These are phyloP conservation scores for Torymus tubicola DNA, from an alignment of 2,888 invertebrate genomes.

Conservation along the genomic window DNA sequence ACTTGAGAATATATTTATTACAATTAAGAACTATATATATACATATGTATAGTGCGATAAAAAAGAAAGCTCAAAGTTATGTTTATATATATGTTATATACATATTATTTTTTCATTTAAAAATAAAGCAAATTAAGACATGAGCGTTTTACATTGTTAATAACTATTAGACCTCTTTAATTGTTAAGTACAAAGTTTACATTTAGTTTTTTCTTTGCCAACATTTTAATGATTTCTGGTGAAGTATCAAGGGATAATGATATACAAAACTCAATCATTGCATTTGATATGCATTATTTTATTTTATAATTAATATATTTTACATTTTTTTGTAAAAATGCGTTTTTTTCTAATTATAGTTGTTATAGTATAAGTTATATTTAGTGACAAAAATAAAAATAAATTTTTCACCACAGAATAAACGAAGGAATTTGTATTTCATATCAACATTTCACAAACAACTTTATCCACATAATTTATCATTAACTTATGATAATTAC, in stretches of 20 bases:
- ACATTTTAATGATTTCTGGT: neutral
- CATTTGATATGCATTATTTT: constrained; percentile 35
- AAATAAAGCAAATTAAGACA: too few species aligned
- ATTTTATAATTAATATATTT: constrained; percentile 36
- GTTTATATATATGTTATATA: too few species aligned
- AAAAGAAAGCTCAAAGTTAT: constrained; percentile 7
- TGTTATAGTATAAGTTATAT: constrained; percentile 21
- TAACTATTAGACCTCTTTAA: too few species aligned
- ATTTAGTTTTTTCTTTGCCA: neutral
- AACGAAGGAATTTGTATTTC: too few species aligned
- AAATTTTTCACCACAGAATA: constrained; percentile 5
- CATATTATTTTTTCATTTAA: too few species aligned
- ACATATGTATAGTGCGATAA: constrained; percentile 8
- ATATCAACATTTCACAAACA: neutral
- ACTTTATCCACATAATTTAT: neutral
- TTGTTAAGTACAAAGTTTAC: neutral
- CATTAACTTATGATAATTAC: constrained; percentile 1
- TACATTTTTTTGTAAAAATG: constrained; percentile 38
- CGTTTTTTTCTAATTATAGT: constrained; percentile 14
- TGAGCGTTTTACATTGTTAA: neutral
- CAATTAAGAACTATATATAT: too few species aligned
- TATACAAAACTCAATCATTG: constrained; percentile 20
- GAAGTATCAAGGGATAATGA: constrained; percentile 1
- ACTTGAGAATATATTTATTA: constrained; percentile 17
- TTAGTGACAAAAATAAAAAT: constrained; percentile 8